Base-by-base conservation (phyloP, 2,113 vertebrate species). In the Delphinapterus leucas region DNA sequence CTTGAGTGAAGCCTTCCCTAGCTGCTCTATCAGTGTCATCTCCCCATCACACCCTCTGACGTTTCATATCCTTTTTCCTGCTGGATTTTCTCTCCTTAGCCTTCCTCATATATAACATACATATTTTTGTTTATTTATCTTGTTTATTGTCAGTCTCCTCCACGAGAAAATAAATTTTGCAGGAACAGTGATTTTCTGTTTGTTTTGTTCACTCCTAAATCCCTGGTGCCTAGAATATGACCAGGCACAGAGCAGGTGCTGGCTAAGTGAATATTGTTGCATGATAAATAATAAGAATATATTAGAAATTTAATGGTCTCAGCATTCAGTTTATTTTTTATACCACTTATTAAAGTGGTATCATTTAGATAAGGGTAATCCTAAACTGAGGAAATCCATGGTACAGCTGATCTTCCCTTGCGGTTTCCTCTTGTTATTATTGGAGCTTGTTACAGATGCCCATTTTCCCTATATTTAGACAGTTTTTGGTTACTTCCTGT, bases 401-500 rank as follows among this genome's bases (percentile, higher is more conserved):
- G 11, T 90, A 71, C 31, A 88, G 60, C 67, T 88, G 60, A 93
- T 55, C 77, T 88, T 65, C 38, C 31, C 71, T 91, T 60, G 33
- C 86, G 14, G 44, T 77, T 88, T 23, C 33, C 33, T 95, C 71
- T 92, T 84, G 13, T 93, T 87, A 47, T 36, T 88, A 5, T 55
- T 79, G 55, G 41, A 61, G 8, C 79, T 96, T 89, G 26, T 83
- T 68, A 96, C 36, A 92, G 83, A 82, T 96, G 71, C 84, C 60
- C 55, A 0, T 82, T 97, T 91, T 25, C 41, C 61, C 76, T 94
- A 11, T 55, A 60, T 88, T 85, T 74, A 96, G 79, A 68, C 31
- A 49, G 38, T 70, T 97, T 88, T 91, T 96, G 6, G 93, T 89
- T 86, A 31, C 61, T 88, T 95, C 26, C 67, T 96, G 26, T 81